Base-by-base conservation (phyloP, 1,140 invertebrate species). In the Penaeus chinensis region DNA sequence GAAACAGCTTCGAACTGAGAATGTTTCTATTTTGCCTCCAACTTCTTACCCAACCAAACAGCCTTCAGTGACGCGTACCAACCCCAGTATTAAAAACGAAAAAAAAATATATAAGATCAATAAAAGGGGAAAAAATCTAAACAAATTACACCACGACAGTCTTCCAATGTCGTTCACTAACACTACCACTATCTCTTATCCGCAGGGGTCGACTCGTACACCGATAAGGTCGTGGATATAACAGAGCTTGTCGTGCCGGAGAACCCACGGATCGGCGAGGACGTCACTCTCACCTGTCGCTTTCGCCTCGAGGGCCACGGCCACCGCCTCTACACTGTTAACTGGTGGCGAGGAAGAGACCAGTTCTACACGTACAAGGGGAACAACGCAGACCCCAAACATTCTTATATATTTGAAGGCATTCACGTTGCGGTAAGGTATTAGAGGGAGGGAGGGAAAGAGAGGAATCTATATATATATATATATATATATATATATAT, bases 281-380 rank as follows among this genome's bases (percentile, higher is more conserved):
- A 89, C 62, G 82, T 89, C n/a, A 60, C 78, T 85, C 94, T 97
- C 91, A 94, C 94, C 91, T 97, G 96, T 92, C 94, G 94, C 91
- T 97, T 96, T 91, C 95, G 96, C 92, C 93, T 96, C 91, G 96
- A 96, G 91, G 94, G 94, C 62, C 95, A 95, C 90, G 94, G 94
- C 54, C 82, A 84, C 62, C 61, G 82, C 32, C 93, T 97, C 83
- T 97, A 96, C 92, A 95, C 95, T 87, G 95, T 97, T 90, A 97
- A 97, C 93, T 97, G 96, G 96, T 97, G 97, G 92, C 94, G 95
- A 86, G 95, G 94, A 54, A 93, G 93, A 88, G 93, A 94, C 32
- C 96, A 97, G 92, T 97, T 97, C 93, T 96, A 95, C 92, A 93
- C 95, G 90, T 96, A 94, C 91, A 94, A 89, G 42, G 82, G 95